Evolutionary conservation across 2,797 vertebrate species (phyloP).

Genomic region (Rhynchonycteris naso): DNA sequence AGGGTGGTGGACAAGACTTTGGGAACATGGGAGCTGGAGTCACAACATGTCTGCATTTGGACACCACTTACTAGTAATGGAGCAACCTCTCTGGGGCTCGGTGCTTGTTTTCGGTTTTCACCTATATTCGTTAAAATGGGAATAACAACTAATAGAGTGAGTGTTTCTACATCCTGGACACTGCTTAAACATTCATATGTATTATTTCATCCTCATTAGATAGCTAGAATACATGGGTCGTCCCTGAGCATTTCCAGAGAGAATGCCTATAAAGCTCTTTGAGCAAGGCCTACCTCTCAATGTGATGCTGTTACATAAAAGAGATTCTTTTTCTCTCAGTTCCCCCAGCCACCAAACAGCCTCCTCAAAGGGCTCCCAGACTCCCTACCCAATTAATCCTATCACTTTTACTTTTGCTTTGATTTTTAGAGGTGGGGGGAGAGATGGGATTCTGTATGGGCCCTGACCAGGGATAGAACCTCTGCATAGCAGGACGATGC

Average conservation of each 20-base stretch:
- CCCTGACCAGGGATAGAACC: too few species aligned
- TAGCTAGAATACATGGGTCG: background rate
- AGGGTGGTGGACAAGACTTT: background rate
- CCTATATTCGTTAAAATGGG: background rate
- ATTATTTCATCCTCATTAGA: background rate
- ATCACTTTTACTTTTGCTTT: background rate
- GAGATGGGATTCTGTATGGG: too few species aligned
- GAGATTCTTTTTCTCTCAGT: background rate
- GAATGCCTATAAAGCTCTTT: background rate
- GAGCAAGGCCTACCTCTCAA: background rate
- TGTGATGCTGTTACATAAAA: background rate
- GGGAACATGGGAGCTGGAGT: background rate
- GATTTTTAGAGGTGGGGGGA: too few species aligned
- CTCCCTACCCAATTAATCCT: background rate
- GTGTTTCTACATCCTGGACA: background rate
- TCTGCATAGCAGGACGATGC: too few species aligned
- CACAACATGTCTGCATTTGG: background rate
- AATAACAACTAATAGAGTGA: background rate
- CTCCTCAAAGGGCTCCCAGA: background rate
- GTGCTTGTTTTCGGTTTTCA: background rate
- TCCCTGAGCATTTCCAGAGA: background rate
- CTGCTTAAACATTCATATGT: background rate
- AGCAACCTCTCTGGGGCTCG: background rate
- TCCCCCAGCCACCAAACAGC: background rate
- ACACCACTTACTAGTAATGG: background rate